Evolutionary conservation across 2,888 invertebrate species (phyloP), one percentile per base, ranked within the genome.

Genomic region (Stenchaetothrips biformis): DNA sequence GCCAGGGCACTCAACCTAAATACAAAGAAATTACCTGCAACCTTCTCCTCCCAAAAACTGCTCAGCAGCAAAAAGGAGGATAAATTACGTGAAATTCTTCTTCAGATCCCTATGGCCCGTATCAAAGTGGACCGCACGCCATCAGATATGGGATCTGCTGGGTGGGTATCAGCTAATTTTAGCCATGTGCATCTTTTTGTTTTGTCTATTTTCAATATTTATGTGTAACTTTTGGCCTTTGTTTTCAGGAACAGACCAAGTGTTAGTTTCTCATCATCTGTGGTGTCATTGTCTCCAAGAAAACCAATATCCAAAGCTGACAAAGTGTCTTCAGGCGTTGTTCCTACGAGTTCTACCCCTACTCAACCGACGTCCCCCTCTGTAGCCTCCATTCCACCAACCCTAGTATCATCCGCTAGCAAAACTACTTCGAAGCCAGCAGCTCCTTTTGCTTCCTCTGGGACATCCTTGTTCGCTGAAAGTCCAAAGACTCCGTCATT

Each of bases 41-140:
- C 7, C 4, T 21, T 74, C 21, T 74, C 9, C 25, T 25, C 67
- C 25, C 67, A 74, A 21, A 74, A 74, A 21, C 21, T 7, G 1
- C 67, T 74, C 11, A 74, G 25, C 25, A 11, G 25, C 11, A 80
- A 80, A 25, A 82, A 82, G 80, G 81, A 80, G 37, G 78, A 78
- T 27, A 79, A 78, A 25, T 59, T 82, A 2, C 78, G 80, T 79
- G 77, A 80, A 11, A 21, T 74, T 21, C 67, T 74, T 25, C 67
- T 74, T 21, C 67, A 74, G n/a, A 74, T 74, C 11, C 67, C 67
- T 8, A 74, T 74, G 67, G 67, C 67, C 0, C 67, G 67, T 6
- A 74, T 74, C 25, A 74, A 74, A 74, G 67, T 25, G 7, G 67
- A 74, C 11, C 67, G 67, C 2, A 74, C 21, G 0, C 67, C 67